Conservation (phyloP, 1,140 invertebrate genomes). For the Micrasema minimum region DNA sequence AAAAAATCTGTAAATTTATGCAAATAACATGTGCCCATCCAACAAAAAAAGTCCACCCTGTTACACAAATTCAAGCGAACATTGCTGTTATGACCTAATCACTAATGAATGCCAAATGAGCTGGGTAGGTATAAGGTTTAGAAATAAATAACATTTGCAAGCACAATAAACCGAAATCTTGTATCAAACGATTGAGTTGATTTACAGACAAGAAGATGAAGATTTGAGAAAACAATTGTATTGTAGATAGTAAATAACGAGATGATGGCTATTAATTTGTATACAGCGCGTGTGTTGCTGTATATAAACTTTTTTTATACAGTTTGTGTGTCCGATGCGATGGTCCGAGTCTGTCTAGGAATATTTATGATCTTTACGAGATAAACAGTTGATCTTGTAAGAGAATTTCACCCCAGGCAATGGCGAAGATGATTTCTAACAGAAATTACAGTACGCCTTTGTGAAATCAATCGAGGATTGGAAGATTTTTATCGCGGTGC, state of each 20-base stretch:
- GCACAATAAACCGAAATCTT: no score
- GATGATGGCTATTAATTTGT: constrained; percentile 36
- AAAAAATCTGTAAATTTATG: no score
- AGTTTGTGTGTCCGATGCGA: constrained; percentile 1
- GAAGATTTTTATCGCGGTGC: constrained; percentile 11
- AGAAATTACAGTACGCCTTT: constrained; percentile 7
- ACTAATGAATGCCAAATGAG: no score
- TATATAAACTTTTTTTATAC: constrained; percentile 16
- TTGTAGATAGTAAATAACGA: constrained; percentile 20
- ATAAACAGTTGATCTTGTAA: constrained; percentile 30
- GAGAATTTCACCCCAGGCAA: constrained; percentile 9
- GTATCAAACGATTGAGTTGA: no score
- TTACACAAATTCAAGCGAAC: no score
- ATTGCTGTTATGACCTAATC: no score
- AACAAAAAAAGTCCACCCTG: no score
- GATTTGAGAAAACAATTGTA: constrained; percentile 35
- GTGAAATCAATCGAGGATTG: constrained; percentile 23
- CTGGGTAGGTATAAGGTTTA: no score
- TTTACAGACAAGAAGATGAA: constrained; percentile 10
- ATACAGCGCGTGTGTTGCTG: constrained; percentile 24
- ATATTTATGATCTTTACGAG: constrained; percentile 22
- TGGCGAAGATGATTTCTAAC: constrained; percentile 20
- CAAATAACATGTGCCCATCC: no score
- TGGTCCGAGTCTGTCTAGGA: not conserved
- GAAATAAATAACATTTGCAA: no score